phyloP scores from a whole-genome alignment of 2,113 vertebrate genomes.

The Thryonomys swinderianus region DNA sequence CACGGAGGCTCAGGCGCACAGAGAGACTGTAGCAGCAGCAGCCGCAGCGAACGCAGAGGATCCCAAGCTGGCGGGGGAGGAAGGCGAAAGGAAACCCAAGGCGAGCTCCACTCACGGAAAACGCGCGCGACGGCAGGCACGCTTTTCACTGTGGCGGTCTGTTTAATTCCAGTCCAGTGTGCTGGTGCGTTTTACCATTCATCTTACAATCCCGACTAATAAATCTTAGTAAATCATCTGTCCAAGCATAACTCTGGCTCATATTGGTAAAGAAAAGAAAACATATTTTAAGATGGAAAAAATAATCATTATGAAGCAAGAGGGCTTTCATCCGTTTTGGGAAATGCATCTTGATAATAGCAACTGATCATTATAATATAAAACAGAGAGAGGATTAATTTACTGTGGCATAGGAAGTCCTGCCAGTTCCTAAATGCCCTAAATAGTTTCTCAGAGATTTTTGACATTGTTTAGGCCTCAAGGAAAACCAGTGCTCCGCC shows the following conservation, averaged over 20 bases:
- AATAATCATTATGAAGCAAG: constrained; percentile 75
- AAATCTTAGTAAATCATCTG: constrained; percentile 60
- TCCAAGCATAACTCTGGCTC: constrained; percentile 58
- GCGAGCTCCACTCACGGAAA: constrained; percentile 3
- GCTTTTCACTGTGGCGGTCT: constrained; percentile 22
- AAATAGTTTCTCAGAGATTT: constrained; percentile 82
- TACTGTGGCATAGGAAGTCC: constrained; percentile 81
- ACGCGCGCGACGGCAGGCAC: background rate
- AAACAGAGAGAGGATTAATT: constrained; percentile 82
- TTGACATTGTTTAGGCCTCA: constrained; percentile 87
- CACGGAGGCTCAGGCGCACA: background rate
- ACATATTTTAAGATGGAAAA: constrained; percentile 67
- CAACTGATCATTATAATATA: constrained; percentile 77
- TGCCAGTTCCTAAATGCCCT: constrained; percentile 81
- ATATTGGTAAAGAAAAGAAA: constrained; percentile 68
- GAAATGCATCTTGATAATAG: constrained; percentile 83
- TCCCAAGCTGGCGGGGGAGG: background rate
- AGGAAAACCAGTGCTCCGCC: constrained; percentile 93
- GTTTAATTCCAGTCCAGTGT: constrained; percentile 45
- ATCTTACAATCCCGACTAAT: constrained; percentile 64
- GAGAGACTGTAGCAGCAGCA: background rate
- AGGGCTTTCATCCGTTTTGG: constrained; percentile 74
- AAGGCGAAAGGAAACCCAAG: background rate
- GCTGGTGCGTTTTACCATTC: constrained; percentile 64
- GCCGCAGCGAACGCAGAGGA: background rate